Base-by-base conservation (phyloP, 2,888 invertebrate species). In the Dendrolimus houi region DNA sequence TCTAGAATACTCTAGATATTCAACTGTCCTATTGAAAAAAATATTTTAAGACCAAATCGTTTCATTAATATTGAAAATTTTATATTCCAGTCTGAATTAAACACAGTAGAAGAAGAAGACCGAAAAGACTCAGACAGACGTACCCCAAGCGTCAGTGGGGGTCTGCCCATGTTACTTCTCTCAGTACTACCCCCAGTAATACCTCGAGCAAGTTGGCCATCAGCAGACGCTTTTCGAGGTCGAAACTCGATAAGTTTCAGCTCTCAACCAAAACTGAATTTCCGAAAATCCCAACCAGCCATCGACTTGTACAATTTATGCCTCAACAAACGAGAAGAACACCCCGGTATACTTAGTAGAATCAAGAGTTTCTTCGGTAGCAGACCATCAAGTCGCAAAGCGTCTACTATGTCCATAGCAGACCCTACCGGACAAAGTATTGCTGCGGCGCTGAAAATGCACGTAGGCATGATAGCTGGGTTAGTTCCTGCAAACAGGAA, bases 171-270 rank as follows among this genome's bases (percentile, higher is more conserved):
- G 82, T 86, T 95, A 9, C 81, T 95, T 42, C 91, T 95, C 2
- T 95, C 95, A 14, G 95, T 95, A 8, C 84, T 95, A 0, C 95
- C 95, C 0, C 95, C 95, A 1, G 94, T 95, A 56, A 95, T 95
- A 57, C 95, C 95, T 0, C 90, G 95, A 53, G 95, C 95, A 8
- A 94, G 94, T 77, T 95, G 95, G 95, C 95, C 95, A 0, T 94
- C 95, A 10, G 93, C 95, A 0, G 94, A 95, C 69, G 92, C 92
- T 54, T 92, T 89, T 78, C 87, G 92, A 59, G 92, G 92, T 0
- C 77, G 93, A 14, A 91, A 92, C 64, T 93, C 93, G 1, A 92
- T 94, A 59, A 93, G 92, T 58, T 94, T 94, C 70, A 93, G 93
- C 69, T 94, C 93, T 0, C 93, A 94, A 68, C 93, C 93, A 0